Base-by-base conservation (phyloP, 1,140 invertebrate genomes). In the Whitmania pigra region DNA sequence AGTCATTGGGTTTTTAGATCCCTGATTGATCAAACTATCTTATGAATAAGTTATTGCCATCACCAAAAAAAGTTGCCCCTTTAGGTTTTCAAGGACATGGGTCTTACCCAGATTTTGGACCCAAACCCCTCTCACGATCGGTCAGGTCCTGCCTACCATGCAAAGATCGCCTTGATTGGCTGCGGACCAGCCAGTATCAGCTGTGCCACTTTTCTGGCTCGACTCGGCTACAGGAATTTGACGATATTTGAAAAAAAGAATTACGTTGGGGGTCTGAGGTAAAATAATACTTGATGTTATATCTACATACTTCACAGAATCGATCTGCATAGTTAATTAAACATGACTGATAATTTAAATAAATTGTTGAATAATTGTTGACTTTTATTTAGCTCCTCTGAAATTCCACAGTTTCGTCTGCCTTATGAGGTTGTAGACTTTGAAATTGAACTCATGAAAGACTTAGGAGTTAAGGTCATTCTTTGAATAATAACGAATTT, bases 181-280 rank as follows among this genome's bases (percentile, higher is more conserved):
- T 94, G 92, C 78, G 95, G 95, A 0, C 95, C 95, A 0, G 93
- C 95, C 5, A 94, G 91, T n/a, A 86, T 98, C 49, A 96, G 93
- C 6, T 98, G 95, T 81, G 94, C 93, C 5, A 94, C 94, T 11
- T 99, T 94, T 82, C 83, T 99, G 4, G 94, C 88, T 0, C 85
- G 96, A 54, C 83, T 99, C 9, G 95, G 95, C 0, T 98, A 99
- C 78, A 86, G 87, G 5, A 84, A 97, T 78, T 84, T 99, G 4
- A 94, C 89, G 0, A 90, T 99, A 75, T 98, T 91, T 82, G 95
- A 99, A 81, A 93, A 91, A 78, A 82, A 93, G 76, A 82, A 87
- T 5, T 94, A 88, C 80, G 79, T 92, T 40, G 95, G 95, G 7
- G 95, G 95, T 6, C 84, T 97, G 0, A 92, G 89, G 88, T 90